These are phyloP conservation scores for Psittacara wagleri DNA, from an alignment of 2,113 vertebrate genomes.

Conservation along the genomic window DNA sequence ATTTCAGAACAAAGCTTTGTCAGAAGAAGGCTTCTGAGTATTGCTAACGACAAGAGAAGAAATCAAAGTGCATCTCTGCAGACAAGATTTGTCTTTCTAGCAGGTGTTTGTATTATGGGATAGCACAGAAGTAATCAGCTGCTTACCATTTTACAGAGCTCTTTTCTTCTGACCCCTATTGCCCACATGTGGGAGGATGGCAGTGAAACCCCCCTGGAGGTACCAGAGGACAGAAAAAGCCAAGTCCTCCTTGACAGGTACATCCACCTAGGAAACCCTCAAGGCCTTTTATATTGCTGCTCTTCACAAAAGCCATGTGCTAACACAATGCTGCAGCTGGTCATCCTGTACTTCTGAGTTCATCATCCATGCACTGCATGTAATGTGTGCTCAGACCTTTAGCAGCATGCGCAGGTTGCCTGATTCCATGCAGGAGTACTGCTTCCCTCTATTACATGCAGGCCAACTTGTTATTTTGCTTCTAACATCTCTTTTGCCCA, in stretches of 20 bases:
- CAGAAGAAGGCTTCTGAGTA: neutral
- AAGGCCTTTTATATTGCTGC: neutral
- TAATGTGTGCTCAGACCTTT: neutral
- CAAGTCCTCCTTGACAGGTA: neutral
- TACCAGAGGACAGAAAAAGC: neutral
- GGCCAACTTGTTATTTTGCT: neutral
- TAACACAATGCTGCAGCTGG: neutral
- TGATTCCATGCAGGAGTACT: neutral
- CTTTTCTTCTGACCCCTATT: neutral
- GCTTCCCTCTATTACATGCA: accelerated
- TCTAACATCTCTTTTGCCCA: neutral
- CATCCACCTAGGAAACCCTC: neutral
- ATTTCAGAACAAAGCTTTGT: neutral
- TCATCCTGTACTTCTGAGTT: neutral
- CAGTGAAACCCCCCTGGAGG: neutral
- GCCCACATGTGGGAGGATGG: neutral
- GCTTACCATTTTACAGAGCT: neutral
- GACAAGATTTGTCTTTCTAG: neutral
- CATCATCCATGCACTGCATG: accelerated
- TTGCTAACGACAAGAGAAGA: neutral
- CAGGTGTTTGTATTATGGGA: neutral
- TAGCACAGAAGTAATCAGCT: neutral
- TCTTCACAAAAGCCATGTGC: neutral
- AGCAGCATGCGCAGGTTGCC: neutral
- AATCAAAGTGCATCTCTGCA: neutral